Evolutionary conservation across 2,888 invertebrate species (phyloP), one percentile per base, ranked within the genome.

Genomic region (Allophyes oxyacanthae): DNA sequence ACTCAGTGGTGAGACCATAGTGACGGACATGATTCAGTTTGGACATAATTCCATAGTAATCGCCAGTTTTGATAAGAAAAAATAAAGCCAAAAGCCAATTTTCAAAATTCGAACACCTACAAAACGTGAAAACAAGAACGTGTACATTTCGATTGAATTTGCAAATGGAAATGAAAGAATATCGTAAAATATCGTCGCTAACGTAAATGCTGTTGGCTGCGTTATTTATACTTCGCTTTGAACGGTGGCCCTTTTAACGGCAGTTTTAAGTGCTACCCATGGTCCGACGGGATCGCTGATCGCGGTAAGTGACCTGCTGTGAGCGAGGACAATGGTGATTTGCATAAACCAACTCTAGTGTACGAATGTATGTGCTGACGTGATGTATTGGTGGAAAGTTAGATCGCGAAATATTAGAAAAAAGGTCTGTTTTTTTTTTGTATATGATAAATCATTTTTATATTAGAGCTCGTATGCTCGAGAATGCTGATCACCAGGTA

Each of bases 141-240:
- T 37, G 55, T 63, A 48, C 33, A 54, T 64, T 67, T 44, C 71
- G 65, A 71, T 79, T 72, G 65, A 76, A 74, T 64, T 63, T 62
- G 49, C 71, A 75, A 77, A 79, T 71, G 72, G 66, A 67, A 79
- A 77, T 86, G 84, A 89, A 88, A 88, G 86, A 86, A 89, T 87
- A 87, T 84, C 83, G 86, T 87, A 85, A 90, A 89, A 90, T 87
- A 87, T 85, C 85, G 86, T 87, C 84, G 82, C 81, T 78, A 82
- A 83, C 82, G 86, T 89, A 89, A 90, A 89, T 85, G 86, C 86
- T 83, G 81, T 80, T 84, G 80, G 81, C 78, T 81, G 82, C 81
- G 90, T 90, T 91, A 93, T 92, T 91, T 92, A 91, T 91, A 89
- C 84, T 87, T 77, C 78, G 88, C 89, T 91, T 91, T 89, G 87